A percentile compares a stretch with the other conserved stretches of the same genome.
These are phyloP conservation scores for Bostrychus sinensis DNA, from an alignment of 2,113 vertebrate species.

Conservation along the genomic window DNA sequence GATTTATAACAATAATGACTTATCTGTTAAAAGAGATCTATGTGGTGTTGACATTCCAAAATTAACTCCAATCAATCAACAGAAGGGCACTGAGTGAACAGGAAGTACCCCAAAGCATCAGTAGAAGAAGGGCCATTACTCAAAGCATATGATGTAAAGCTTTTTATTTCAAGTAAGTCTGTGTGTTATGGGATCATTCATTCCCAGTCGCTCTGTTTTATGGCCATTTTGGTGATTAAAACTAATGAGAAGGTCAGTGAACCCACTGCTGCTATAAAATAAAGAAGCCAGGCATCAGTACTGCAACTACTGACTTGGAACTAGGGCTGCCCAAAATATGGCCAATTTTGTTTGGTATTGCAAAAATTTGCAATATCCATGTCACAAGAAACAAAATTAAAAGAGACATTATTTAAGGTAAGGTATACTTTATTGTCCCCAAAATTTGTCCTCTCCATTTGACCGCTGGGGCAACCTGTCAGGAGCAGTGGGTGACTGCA, in stretches of 20 bases:
- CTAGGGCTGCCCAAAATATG: background rate
- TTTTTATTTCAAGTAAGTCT: constrained; percentile 5
- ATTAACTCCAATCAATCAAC: constrained; percentile 3
- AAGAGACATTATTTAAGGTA: too few species aligned
- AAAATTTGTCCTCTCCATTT: too few species aligned
- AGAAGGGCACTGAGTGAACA: background rate
- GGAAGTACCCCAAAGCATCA: constrained; percentile 4
- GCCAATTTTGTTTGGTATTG: background rate
- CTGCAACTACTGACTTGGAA: background rate
- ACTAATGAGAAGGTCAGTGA: constrained; percentile 1
- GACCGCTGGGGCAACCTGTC: too few species aligned
- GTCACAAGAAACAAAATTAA: background rate
- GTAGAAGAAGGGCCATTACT: background rate
- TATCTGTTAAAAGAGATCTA: constrained; percentile 1
- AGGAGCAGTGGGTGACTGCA: too few species aligned
- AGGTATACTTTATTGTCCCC: too few species aligned
- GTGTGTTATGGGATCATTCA: constrained; percentile 1
- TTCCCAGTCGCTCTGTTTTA: background rate
- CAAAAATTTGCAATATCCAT: background rate
- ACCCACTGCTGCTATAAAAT: background rate
- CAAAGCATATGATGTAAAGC: background rate
- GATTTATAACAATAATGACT: constrained; percentile 30
- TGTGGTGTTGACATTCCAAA: constrained; percentile 6
- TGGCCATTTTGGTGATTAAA: constrained; percentile 14
- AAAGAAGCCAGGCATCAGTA: background rate